A percentile compares a stretch with the other conserved stretches of the same genome.
Evolutionary conservation across 2,888 invertebrate species (phyloP).

Genomic region (Stenichneumon culpator): DNA sequence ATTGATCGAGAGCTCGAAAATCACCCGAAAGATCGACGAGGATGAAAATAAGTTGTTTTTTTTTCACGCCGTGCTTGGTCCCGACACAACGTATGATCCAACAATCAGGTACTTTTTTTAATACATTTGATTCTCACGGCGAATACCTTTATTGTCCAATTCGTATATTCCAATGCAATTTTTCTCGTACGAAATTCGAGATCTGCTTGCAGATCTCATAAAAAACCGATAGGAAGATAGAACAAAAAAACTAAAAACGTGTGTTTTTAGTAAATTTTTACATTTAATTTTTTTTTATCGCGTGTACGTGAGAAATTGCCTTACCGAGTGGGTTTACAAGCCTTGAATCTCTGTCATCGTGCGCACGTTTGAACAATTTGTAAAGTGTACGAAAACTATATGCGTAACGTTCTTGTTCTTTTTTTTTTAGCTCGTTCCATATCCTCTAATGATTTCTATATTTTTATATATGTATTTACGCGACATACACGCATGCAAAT

Average conservation of each 20-base stretch:
- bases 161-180: conserved; percentile 61
- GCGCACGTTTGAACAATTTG: conserved; percentile 48
- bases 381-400: conserved; percentile 59
- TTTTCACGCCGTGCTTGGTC: conserved; percentile 63
- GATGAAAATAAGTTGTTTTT: conserved; percentile 38
- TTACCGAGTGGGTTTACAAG: conserved; percentile 61
- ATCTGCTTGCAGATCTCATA: neutral
- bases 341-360: conserved; percentile 54
- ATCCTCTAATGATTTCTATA: conserved; percentile 12
- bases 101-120: conserved; percentile 70
- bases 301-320: conserved; percentile 28
- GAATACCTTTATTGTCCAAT: conserved; percentile 64
- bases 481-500: conserved; percentile 27
- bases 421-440: conserved; percentile 32
- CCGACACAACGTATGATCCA: conserved; percentile 59
- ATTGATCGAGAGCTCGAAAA: conserved; percentile 18
- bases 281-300: conserved; percentile 2
- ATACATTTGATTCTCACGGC: conserved; percentile 58
- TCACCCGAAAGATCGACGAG: conserved; percentile 42
- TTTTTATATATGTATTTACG: conserved; percentile 10
- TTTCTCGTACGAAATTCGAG: conserved; percentile 43
- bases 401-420: conserved; percentile 44
- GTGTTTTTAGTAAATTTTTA: neutral
- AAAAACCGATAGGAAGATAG: neutral
- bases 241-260: neutral